Evolutionary conservation across 2,888 invertebrate genomes (phyloP), one percentile per base, ranked within the genome.

Genomic region (Tetranychus truncatus): DNA sequence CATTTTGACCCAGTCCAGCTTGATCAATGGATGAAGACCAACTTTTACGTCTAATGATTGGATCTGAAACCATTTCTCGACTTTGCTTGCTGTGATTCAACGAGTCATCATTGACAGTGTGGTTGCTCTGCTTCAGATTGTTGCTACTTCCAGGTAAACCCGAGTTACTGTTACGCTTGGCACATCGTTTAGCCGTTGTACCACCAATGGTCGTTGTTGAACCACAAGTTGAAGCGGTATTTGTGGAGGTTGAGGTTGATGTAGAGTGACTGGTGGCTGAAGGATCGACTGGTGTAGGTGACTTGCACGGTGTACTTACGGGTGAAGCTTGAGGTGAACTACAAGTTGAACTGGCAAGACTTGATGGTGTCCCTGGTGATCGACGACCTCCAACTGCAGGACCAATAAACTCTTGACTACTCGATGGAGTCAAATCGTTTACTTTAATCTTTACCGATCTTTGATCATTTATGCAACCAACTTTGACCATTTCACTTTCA

Each of bases 401-500:
- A 55, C 77, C 75, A 46, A 78, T 74, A 66, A 77, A 76, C 71
- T 78, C 79, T 65, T 77, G 77, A n/a, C 78, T 78, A 71, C 77
- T 77, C 45, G 77, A 78, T 11, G 77, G 78, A 7, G 79, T 78
- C 66, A 78, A 73, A 72, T 79, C 79, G 74, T 79, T 79, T 34
- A 79, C 77, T 45, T 76, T 76, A 72, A 79, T 79, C 72, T 79
- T 79, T 21, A 79, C 78, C 1, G 69, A 69, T 69, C 69, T 24
- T 24, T 15, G 15, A 55, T 55, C 55, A 34, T 34, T 34, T 3
- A 34, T 34, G 4, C 3, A 34, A 34, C 34, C 5, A 34, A 34
- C 4, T 34, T 34, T 34, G 34, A 34, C 34, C 34, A 34, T 34
- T 34, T 34, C 34, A 24, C 24, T 1, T 24, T 24, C 1, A 34